These are phyloP conservation scores for Dusona sp. DNA, from an alignment of 2,888 invertebrate genomes.

Conservation along the genomic window DNA sequence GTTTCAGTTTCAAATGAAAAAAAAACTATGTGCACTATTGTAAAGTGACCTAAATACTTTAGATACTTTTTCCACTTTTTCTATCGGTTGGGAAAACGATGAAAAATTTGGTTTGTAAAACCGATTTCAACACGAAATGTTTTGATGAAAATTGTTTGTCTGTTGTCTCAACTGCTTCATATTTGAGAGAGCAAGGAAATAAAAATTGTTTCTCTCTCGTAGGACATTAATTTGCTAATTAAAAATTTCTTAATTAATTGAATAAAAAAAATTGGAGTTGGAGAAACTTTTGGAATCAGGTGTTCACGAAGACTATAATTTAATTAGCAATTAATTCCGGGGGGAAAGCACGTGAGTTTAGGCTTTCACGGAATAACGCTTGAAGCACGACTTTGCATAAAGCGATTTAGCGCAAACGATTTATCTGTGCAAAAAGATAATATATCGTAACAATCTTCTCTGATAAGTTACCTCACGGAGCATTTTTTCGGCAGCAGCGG, in stretches of 20 bases:
- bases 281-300: neutral
- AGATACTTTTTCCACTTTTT: neutral
- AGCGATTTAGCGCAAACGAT: constrained; percentile 3
- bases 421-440: constrained; percentile 10
- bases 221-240: neutral
- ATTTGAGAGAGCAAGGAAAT: no score
- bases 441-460: constrained; percentile 79
- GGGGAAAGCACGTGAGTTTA: constrained; percentile 38
- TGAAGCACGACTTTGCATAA: constrained; percentile 28
- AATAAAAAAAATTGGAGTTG: neutral
- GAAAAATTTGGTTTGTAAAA: no score
- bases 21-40: neutral
- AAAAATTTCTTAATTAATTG: neutral
- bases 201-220: neutral
- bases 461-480: constrained; percentile 89
- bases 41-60: neutral
- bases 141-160: no score
- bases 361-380: constrained; percentile 58
- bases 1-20: neutral
- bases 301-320: neutral
- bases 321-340: constrained; percentile 13
- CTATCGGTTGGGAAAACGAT: neutral
- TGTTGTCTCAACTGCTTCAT: no score
- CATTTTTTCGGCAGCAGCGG: constrained; percentile 96
- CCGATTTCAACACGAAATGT: no score